Percentiles rank a stretch among this genome's conserved stretches.
phyloP scores from a whole-genome alignment of 1,140 invertebrate species.

The Philopotamus ludificatus region DNA sequence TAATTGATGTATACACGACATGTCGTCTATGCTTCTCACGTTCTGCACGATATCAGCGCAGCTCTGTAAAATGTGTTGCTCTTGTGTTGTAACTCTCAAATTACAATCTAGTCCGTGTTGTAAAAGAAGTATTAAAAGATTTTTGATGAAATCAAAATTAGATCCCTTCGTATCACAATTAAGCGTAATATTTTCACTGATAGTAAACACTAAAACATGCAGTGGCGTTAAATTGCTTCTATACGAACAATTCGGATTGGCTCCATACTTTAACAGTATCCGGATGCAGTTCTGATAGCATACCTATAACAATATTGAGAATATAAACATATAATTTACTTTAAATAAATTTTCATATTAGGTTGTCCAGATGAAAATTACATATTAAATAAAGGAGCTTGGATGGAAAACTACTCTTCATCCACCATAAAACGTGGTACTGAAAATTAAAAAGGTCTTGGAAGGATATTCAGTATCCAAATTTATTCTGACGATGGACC shows the following conservation, averaged over 20 bases:
- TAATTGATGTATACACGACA: constrained; percentile 69
- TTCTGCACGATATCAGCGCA: constrained; percentile 71
- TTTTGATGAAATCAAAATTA: constrained; percentile 66
- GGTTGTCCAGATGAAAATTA: not conserved
- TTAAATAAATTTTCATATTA: constrained; percentile 16
- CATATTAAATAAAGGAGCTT: no score
- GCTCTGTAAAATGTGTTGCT: constrained; percentile 67
- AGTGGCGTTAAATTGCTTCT: constrained; percentile 68
- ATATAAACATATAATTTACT: constrained; percentile 5
- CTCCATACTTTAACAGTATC: constrained; percentile 67
- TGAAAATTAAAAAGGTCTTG: no score
- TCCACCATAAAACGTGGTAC: no score
- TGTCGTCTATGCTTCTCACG: constrained; percentile 63
- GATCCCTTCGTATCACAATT: constrained; percentile 62
- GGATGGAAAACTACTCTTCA: no score
- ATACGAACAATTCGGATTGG: constrained; percentile 72
- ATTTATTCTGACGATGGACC: not conserved
- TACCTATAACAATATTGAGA: constrained; percentile 54
- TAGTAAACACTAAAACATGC: constrained; percentile 71
- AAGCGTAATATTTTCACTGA: constrained; percentile 71
- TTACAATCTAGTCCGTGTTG: constrained; percentile 71
- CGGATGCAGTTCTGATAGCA: constrained; percentile 74
- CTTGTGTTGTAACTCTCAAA: constrained; percentile 55
- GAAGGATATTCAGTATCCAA: not conserved
- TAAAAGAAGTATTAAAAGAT: constrained; percentile 65